Base-by-base conservation (phyloP, 2,888 invertebrate genomes). In the Isotomurus palustris region DNA sequence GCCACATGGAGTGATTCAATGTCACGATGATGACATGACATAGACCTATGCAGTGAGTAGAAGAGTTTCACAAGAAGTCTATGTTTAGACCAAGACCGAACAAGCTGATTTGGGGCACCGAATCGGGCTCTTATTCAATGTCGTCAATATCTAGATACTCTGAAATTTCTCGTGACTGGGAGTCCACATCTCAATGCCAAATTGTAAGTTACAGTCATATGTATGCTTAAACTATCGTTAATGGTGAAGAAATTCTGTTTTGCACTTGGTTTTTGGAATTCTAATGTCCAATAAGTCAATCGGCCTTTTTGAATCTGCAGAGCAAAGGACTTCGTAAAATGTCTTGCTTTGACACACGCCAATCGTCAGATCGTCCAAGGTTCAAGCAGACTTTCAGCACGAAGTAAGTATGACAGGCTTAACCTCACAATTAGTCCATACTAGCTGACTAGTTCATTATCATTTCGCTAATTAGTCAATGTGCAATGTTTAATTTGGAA, bases 111-210 rank as follows among this genome's bases (percentile, higher is more conserved):
- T 47, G 47, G 47, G 47, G 28, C 47, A 47, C 28, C 24, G 8
- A 8, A 4, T 6, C 44, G 6, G 40, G 40, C 29, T 47, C 47
- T 21, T 47, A 29, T 28, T 47, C 49, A 66, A 71, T 69, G 69
- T 71, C 69, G 53, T 69, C 70, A 43, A 61, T 66, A 40, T 59
- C 66, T 36, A 64, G 68, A 65, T 71, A 71, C 61, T 69, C 69
- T n/a, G 71, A 71, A 62, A 71, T 71, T 51, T 69, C 69, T 53
- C 58, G 69, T 60, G 68, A 69, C 36, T 57, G n/a, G n/a, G n/a
- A 66, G 53, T 59, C 63, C 40, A 64, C 62, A 47, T 56, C 56
- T 38, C 60, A 64, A 17, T 19, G 50, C 38, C 51, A 40, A 38
- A 40, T 51, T 40, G 60, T 64, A 58, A 64, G 60, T 58, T 44